Base-by-base conservation (phyloP, 1,140 invertebrate genomes). In the Apis florea region DNA sequence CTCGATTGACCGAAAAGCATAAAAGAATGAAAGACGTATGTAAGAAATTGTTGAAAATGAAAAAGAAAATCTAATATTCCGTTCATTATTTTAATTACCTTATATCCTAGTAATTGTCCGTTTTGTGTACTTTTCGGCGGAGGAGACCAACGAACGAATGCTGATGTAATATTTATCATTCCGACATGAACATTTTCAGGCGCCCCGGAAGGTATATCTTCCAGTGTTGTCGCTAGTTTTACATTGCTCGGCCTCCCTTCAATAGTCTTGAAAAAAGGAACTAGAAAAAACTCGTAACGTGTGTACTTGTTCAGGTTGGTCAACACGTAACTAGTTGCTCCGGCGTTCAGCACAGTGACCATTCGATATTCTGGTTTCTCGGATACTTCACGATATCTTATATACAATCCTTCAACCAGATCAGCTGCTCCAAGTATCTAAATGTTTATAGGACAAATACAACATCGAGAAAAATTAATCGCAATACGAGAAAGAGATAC, bases 341-440 rank as follows among this genome's bases (percentile, higher is more conserved):
- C 95, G 61, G 95, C 95, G 87, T 95, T 96, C 71, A 96, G 92
- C 0, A 96, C 96, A 1, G 96, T 96, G 11, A 96, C 93, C 92
- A 96, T 96, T 85, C 96, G 95, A 89, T 96, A 96, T 85, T 96
- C 95, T 0, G 95, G 94, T 92, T 95, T 70, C 17, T 95, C 95
- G 67, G 96, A 96, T 69, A 97, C 94, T 89, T 97, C 96, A 79
- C 98, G 96, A 92, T 98, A 99, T 81, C 98, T 96, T 67, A 99
- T 97, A 90, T 99, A 98, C 26, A 98, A 96, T 17, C 98, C 98
- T 94, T 99, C 97, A 1, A 98, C 95, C 87, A 94, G 93, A 80
- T 95, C 94, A 9, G 93, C 93, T 40, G 93, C 93, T 77, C 92
- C 94, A 13, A 95, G 90, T 64, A 95, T 93, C 95, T 95, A 82